These are phyloP conservation scores for Capromys pilorides DNA, from an alignment of 2,797 vertebrate genomes.

Conservation along the genomic window DNA sequence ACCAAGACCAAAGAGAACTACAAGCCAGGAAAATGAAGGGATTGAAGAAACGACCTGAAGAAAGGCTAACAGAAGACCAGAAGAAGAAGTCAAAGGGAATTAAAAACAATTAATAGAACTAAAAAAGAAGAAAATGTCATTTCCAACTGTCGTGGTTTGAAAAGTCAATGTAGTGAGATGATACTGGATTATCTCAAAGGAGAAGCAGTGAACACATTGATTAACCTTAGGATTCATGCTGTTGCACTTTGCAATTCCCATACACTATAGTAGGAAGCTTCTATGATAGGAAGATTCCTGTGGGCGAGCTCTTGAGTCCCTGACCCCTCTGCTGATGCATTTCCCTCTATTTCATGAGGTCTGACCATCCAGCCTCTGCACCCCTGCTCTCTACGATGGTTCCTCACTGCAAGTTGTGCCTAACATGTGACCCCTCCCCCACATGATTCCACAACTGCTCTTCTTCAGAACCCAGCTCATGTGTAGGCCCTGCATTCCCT, in stretches of 20 bases:
- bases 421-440: neutral
- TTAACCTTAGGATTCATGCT: conserved; percentile 37
- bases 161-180: conserved; percentile 39
- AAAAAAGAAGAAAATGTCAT: too few species aligned
- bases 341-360: neutral
- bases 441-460: neutral
- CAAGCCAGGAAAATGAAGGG: too few species aligned
- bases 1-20: too few species aligned
- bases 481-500: neutral
- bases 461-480: neutral
- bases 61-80: too few species aligned
- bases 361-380: neutral
- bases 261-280: neutral
- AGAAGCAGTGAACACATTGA: neutral
- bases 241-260: neutral
- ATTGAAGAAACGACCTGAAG: too few species aligned
- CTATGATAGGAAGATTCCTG: neutral
- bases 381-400: neutral
- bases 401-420: neutral
- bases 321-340: neutral
- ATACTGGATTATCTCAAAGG: conserved; percentile 42
- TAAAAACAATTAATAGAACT: too few species aligned
- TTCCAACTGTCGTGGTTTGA: conserved; percentile 31
- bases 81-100: too few species aligned
- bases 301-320: neutral